Conservation (phyloP, 2,888 invertebrate genomes). For the Chymomyza amoena region DNA sequence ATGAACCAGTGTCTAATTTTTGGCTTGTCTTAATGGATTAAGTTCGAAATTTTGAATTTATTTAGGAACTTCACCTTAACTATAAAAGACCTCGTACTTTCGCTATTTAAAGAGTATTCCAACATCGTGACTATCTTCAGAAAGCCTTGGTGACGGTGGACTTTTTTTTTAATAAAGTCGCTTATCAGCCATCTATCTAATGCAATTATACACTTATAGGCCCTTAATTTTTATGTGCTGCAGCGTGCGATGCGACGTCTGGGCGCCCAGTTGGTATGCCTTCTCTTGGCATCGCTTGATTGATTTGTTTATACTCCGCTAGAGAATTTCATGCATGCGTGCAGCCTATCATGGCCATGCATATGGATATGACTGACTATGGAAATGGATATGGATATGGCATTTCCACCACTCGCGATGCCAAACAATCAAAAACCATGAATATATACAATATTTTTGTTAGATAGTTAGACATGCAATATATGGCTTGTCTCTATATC, state of each 20-base stretch:
- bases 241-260: background rate
- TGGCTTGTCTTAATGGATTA: too few relatives aligned
- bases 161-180: background rate
- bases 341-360: slow-evolving; percentile 18
- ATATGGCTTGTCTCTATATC: background rate
- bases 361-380: slow-evolving; percentile 47
- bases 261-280: slow-evolving; percentile 16
- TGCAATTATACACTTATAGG: slow-evolving; percentile 56
- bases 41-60: too few relatives aligned
- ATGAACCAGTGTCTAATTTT: too few relatives aligned
- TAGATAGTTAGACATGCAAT: slow-evolving; percentile 26
- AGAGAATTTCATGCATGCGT: background rate
- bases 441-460: slow-evolving; percentile 34
- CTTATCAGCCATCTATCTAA: slow-evolving; percentile 41
- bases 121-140: too few relatives aligned
- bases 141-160: background rate
- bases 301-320: slow-evolving; percentile 43
- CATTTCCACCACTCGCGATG: slow-evolving; percentile 46
- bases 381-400: background rate
- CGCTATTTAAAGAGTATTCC: background rate
- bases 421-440: slow-evolving; percentile 52
- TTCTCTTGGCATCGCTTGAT: slow-evolving; percentile 36
- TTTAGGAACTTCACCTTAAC: too few relatives aligned
- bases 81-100: too few relatives aligned
- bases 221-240: slow-evolving; percentile 9